Percentiles rank a stretch among this genome's conserved stretches.
Evolutionary conservation across 2,797 vertebrate genomes (phyloP).

Genomic region (Moxostoma hubbsi): DNA sequence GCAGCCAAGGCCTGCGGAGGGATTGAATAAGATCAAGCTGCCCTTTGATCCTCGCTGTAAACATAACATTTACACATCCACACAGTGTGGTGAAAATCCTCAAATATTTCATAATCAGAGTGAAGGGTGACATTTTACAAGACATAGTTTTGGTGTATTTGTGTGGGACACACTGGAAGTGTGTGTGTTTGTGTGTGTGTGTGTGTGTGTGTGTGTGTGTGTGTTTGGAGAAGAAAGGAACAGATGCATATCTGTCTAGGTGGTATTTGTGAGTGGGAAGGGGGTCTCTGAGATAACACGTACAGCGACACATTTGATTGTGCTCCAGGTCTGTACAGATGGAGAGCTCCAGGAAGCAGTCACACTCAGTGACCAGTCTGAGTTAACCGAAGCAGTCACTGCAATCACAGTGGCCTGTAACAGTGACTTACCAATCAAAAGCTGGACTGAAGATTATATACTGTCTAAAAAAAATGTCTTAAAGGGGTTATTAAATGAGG

Average conservation of each 20-base stretch:
- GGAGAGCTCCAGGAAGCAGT: constrained; percentile 62
- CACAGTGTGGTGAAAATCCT: constrained; percentile 7
- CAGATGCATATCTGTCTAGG: constrained; percentile 55
- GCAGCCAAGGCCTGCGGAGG: constrained; percentile 18
- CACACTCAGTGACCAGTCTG: constrained; percentile 66
- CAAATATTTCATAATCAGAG: background rate
- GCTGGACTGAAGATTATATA: background rate
- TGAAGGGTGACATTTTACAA: constrained; percentile 6
- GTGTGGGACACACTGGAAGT: background rate
- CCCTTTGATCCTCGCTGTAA: constrained; percentile 21
- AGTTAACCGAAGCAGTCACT: constrained; percentile 43
- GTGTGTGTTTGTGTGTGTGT: no score
- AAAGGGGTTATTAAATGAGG: no score
- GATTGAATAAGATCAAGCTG: constrained; percentile 39
- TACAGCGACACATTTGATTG: constrained; percentile 62
- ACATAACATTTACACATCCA: constrained; percentile 1
- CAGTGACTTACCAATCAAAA: constrained; percentile 17
- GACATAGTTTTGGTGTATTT: background rate
- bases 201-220: constrained; percentile 3
- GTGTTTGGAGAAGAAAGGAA: constrained; percentile 35
- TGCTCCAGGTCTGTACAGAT: constrained; percentile 67
- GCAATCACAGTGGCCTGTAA: constrained; percentile 27
- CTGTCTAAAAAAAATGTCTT: no score
- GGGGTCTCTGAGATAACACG: constrained; percentile 62
- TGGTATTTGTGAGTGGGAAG: constrained; percentile 51